Evolutionary conservation across 2,888 invertebrate species (phyloP).

Genomic region (Amphipoea oculea): DNA sequence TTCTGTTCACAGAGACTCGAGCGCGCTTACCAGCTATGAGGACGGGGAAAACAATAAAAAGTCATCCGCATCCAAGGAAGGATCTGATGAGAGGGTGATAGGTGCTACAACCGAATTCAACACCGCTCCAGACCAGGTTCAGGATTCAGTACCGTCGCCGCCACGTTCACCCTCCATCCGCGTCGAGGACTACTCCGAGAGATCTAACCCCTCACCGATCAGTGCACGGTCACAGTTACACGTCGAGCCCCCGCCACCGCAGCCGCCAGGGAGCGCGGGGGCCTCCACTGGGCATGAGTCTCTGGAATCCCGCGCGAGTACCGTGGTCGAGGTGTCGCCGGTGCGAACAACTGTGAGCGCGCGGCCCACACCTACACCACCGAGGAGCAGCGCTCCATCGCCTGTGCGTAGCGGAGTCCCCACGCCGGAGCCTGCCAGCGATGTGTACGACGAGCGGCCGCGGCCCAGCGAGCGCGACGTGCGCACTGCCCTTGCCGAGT

Average conservation of each 20-base stretch:
- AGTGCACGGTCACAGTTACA: slow-evolving; percentile 51
- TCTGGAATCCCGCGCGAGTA: slow-evolving; percentile 58
- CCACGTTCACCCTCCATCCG: slow-evolving; percentile 82
- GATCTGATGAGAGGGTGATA: slow-evolving; percentile 24
- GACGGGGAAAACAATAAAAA: slow-evolving; percentile 54
- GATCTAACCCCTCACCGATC: slow-evolving; percentile 72
- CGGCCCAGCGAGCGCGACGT: slow-evolving; percentile 78
- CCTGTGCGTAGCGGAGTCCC: slow-evolving; percentile 74
- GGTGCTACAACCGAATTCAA: slow-evolving; percentile 32
- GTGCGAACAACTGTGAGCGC: slow-evolving; percentile 24
- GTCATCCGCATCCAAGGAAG: slow-evolving; percentile 42
- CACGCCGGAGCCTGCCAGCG: slow-evolving; percentile 75
- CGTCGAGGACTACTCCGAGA: slow-evolving; percentile 83
- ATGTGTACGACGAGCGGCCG: slow-evolving; percentile 68
- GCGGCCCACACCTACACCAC: slow-evolving; percentile 66
- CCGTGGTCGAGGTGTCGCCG: slow-evolving; percentile 55
- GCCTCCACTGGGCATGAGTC: slow-evolving; percentile 50
- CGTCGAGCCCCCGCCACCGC: slow-evolving; percentile 39
- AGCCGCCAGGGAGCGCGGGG: slow-evolving; percentile 28
- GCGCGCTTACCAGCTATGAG: slow-evolving; percentile 78
- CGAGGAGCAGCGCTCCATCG: slow-evolving; percentile 70
- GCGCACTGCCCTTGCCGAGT: slow-evolving; percentile 83
- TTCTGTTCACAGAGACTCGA: slow-evolving; percentile 84
- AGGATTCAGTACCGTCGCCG: slow-evolving; percentile 61
- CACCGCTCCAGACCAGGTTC: slow-evolving; percentile 27